Conservation (phyloP, 2,888 invertebrate species). For the Drosophila infuscata region DNA sequence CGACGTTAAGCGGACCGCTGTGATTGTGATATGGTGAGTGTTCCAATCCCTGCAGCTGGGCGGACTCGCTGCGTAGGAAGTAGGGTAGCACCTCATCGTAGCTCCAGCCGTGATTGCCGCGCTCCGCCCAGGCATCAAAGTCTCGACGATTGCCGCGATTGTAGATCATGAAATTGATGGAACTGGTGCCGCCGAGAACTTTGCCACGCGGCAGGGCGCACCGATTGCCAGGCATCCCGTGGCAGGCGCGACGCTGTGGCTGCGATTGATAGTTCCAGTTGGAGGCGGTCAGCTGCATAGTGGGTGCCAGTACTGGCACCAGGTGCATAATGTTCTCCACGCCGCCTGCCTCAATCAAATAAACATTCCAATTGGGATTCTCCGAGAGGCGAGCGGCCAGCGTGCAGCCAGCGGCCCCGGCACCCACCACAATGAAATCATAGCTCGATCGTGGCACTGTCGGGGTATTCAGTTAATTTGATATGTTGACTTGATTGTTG, state of each 20-base stretch:
- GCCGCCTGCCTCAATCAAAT: slow-evolving; percentile 86
- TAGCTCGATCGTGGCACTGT: slow-evolving; percentile 90
- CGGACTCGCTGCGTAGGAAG: slow-evolving; percentile 87
- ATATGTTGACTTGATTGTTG: neutral
- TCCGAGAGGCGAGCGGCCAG: slow-evolving; percentile 85
- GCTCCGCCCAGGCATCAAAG: slow-evolving; percentile 89
- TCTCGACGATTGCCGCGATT: slow-evolving; percentile 90
- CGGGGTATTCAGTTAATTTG: neutral
- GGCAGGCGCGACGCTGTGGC: slow-evolving; percentile 88
- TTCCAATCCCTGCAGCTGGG: slow-evolving; percentile 84
- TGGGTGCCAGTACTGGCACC: slow-evolving; percentile 81
- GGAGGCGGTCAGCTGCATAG: slow-evolving; percentile 85
- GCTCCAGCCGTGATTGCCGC: slow-evolving; percentile 91
- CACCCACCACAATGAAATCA: slow-evolving; percentile 94
- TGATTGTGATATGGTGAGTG: slow-evolving; percentile 87
- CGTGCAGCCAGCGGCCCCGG: slow-evolving; percentile 91
- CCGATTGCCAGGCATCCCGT: slow-evolving; percentile 83
- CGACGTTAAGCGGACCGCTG: slow-evolving; percentile 88
- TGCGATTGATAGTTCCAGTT: slow-evolving; percentile 91
- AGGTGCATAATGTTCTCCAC: slow-evolving; percentile 84
- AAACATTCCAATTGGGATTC: slow-evolving; percentile 85
- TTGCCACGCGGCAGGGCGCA: slow-evolving; percentile 87
- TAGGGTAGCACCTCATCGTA: slow-evolving; percentile 88
- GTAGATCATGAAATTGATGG: slow-evolving; percentile 90
- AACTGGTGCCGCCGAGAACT: slow-evolving; percentile 87